Evolutionary conservation across 2,888 invertebrate genomes (phyloP).

Genomic region (Thelaira solivaga): DNA sequence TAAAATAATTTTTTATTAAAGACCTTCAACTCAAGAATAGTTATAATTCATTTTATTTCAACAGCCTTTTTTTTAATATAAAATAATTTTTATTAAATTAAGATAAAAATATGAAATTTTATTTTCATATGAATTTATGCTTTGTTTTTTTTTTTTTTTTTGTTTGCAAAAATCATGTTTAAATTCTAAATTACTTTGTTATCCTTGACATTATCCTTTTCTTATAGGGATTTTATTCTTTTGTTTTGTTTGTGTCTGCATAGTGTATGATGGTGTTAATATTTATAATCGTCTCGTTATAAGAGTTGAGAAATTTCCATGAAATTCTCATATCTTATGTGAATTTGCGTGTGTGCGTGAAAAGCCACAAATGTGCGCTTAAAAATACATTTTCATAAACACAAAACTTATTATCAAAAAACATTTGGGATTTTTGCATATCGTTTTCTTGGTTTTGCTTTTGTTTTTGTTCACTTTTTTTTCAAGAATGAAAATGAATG

Average conservation of each 20-base stretch:
- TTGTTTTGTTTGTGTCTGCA: too few relatives aligned
- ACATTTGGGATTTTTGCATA: slow-evolving; percentile 52
- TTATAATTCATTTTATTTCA: too few relatives aligned
- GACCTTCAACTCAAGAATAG: too few relatives aligned
- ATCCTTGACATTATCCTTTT: slow-evolving; percentile 59
- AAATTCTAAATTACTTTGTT: slow-evolving; percentile 58
- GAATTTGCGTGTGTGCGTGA: slow-evolving; percentile 8
- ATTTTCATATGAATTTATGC: slow-evolving; percentile 2
- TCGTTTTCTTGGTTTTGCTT: slow-evolving; percentile 46
- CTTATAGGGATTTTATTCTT: not conserved
- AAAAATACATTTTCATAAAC: slow-evolving; percentile 65
- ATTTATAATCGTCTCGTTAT: slow-evolving; percentile 61
- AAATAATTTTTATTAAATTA: slow-evolving; percentile 27
- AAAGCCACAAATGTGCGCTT: slow-evolving; percentile 65
- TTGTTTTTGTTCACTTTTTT: not conserved
- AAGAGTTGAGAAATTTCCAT: slow-evolving; percentile 47
- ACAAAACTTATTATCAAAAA: slow-evolving; percentile 65
- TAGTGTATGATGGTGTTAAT: slow-evolving; percentile 48
- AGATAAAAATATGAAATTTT: slow-evolving; percentile 13
- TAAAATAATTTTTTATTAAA: too few relatives aligned
- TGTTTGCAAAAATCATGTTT: slow-evolving; percentile 29
- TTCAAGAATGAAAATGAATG: slow-evolving; percentile 46
- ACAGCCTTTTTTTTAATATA: too few relatives aligned
- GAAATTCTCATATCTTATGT: slow-evolving; percentile 31
- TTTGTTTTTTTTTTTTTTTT: not conserved